Base-by-base conservation (phyloP, 2,113 vertebrate species). In the Egretta garzetta region DNA sequence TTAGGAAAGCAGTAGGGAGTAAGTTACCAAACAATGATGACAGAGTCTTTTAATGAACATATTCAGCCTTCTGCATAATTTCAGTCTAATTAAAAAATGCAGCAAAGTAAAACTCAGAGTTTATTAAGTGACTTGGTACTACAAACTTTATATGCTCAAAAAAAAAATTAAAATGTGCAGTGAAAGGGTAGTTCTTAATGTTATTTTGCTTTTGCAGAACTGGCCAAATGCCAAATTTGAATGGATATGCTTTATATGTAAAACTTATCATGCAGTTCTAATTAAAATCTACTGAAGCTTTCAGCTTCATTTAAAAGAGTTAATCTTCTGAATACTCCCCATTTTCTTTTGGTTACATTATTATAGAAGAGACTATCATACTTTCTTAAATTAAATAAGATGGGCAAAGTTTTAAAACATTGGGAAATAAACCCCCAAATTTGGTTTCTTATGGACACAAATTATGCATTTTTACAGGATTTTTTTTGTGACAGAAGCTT, bases 211-310 rank as follows among this genome's bases (percentile, higher is more conserved):
- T 73, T 63, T 80, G 47, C 55, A 86, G 53, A 96, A 66, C 39
- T 83, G 94, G 80, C 67, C 55, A 93, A 93, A 90, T 94, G 76
- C 86, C 93, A 98, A 81, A 91, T 94, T 79, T 94, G 80, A 93
- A 77, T 70, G 41, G 27, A 53, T 89, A 89, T 86, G 28, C 49
- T 75, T 93, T 88, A 41, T 68, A 49, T 72, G 45, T 92, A 88
- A 97, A 97, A 68, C 58, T 88, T 92, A 93, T 86, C 93, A 96
- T 94, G 90, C 86, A 80, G 23, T 64, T 96, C 92, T 97, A 97
- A 98, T 97, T 97, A 96, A 98, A 97, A 97, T 97, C 70, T 96
- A 79, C 90, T 88, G 92, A 95, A 96, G 88, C 90, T 91, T 97
- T 96, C 81, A 92, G 43, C 58, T 79, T 97, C 74, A 96, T 95